Base-by-base conservation (phyloP, 2,888 invertebrate genomes). In the Liopterus haemorrhoidalis region DNA sequence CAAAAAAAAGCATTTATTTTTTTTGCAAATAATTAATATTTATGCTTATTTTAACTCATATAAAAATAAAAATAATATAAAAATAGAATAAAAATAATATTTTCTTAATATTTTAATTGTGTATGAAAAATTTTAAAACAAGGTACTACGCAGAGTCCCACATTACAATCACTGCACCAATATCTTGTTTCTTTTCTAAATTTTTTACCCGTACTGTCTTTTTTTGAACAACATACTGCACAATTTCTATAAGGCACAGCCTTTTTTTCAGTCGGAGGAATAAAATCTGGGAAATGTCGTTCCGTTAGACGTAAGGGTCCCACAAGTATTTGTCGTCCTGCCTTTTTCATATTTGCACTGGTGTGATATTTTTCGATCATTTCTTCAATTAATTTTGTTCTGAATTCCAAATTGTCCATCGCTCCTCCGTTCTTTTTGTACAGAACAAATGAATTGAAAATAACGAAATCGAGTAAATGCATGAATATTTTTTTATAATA, bases 241-340 rank as follows among this genome's bases (percentile, higher is more conserved):
- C 45, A 48, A 19, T 16, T 18, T 30, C 40, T 33, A 32, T 27
- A 33, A 18, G 50, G 43, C 12, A 28, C 16, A n/a, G 25, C 20
- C 32, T 51, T 52, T 47, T 44, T 46, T 30, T 41, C 19, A 24
- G 50, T 50, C 25, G 50, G 28, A 15, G 50, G 49, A 12, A 51
- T 37, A 40, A 33, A 43, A 18, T 50, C 49, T 8, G 49, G 46
- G 36, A 52, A 50, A 49, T 52, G 52, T 25, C 50, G 33, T 28
- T 43, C 50, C 24, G 43, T 43, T 28, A 50, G 21, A 31, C 52
- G 39, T 22, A 41, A 18, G 14, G 41, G 46, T 21, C 21, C 41
- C n/a, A 32, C 27, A 9, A 27, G 30, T 30, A 8, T 39, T 39
- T 3, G 48, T 27, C 40, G 39, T 14, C 41, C 35, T 27, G 28